Evolutionary conservation across 2,888 invertebrate species (phyloP).

Genomic region (Digitonthophagus gazella): DNA sequence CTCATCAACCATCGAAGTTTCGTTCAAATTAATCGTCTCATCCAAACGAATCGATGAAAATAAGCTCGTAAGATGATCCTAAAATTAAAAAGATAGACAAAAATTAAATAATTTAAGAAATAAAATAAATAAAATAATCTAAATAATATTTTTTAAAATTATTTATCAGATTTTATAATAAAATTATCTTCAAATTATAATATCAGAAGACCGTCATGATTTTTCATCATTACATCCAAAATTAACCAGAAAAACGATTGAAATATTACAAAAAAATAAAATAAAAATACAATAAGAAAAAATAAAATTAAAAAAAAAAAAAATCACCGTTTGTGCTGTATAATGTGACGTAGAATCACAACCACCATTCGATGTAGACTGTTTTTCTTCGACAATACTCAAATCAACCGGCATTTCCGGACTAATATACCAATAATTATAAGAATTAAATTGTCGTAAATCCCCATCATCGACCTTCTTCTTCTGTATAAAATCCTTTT

Average conservation of each 20-base stretch:
- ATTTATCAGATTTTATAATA: constrained; percentile 22
- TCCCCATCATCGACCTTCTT: constrained; percentile 38
- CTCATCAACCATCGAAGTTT: background rate
- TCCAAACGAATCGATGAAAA: constrained; percentile 34
- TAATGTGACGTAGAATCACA: background rate
- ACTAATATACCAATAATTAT: constrained; percentile 58
- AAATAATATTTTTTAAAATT: background rate
- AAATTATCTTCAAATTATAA: constrained; percentile 37
- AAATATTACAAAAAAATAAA: constrained; percentile 6
- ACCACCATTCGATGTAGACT: no score
- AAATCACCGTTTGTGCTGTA: constrained; percentile 12
- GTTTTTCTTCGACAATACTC: constrained; percentile 45
- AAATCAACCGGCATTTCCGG: constrained; percentile 55
- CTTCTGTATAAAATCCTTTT: constrained; percentile 34
- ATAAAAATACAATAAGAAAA: background rate
- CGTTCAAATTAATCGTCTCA: constrained; percentile 30
- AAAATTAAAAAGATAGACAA: constrained; percentile 28
- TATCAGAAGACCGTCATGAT: constrained; percentile 45
- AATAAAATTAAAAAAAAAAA: background rate
- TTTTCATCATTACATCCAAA: constrained; percentile 42
- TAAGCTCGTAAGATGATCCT: constrained; percentile 36
- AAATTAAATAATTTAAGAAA: background rate
- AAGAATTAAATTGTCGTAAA: constrained; percentile 54
- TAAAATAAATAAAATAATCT: background rate
- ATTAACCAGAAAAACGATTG: background rate